phyloP scores from a whole-genome alignment of 2,113 vertebrate species.

The Macheiramphus alcinus region DNA sequence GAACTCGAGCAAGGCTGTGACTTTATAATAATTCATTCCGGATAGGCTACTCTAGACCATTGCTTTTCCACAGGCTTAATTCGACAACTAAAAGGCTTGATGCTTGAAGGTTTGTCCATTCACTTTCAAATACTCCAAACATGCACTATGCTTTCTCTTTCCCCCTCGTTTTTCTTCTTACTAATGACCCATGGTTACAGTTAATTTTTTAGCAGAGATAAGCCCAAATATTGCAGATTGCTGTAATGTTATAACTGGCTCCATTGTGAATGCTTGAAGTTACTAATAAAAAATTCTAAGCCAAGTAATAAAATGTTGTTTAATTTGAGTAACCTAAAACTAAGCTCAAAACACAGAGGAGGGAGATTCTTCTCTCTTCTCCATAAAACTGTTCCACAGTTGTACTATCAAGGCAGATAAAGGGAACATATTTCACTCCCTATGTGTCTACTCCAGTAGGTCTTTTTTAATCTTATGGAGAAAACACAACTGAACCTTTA shows the following conservation, averaged over 20 bases:
- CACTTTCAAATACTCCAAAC: background rate
- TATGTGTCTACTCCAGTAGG: background rate
- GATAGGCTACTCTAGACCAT: background rate
- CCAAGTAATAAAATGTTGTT: conserved; percentile 29
- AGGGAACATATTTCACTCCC: background rate
- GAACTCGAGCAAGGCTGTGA: background rate
- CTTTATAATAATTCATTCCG: background rate
- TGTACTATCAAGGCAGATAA: background rate
- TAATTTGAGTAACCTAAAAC: background rate
- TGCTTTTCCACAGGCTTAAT: background rate
- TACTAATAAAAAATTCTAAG: conserved; percentile 29
- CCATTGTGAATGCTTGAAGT: background rate
- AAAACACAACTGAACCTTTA: background rate
- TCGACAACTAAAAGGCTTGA: background rate
- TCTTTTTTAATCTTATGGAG: background rate
- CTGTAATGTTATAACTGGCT: background rate
- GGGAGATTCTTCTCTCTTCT: background rate
- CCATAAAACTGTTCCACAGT: background rate
- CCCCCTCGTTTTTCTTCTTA: background rate
- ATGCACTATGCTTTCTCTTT: background rate
- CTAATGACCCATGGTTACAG: fast-evolving
- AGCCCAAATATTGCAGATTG: background rate
- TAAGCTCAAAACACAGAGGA: background rate
- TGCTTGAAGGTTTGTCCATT: background rate
- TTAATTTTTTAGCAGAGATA: background rate